Evolutionary conservation across 2,113 vertebrate genomes (phyloP).

Genomic region (Vombatus ursinus): DNA sequence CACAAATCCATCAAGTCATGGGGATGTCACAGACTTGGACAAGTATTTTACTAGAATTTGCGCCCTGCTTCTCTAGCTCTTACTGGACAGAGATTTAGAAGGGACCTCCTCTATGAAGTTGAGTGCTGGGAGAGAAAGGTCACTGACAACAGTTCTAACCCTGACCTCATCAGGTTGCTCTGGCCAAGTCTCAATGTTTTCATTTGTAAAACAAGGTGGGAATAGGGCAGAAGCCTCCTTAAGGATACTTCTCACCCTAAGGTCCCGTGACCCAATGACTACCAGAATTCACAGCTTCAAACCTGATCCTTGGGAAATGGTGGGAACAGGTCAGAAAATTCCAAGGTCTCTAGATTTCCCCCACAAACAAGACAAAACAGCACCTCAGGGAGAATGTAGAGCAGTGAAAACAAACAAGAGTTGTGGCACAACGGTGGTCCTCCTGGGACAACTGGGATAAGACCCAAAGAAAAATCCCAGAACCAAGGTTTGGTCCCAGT

Average conservation of each 20-base stretch:
- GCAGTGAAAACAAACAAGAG: too few relatives aligned
- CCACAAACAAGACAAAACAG: too few relatives aligned
- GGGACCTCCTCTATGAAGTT: too few relatives aligned
- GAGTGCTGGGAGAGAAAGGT: not conserved
- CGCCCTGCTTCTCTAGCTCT: not conserved
- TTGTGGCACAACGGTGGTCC: too few relatives aligned
- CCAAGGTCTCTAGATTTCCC: too few relatives aligned
- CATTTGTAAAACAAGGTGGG: not conserved
- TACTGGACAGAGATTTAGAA: not conserved
- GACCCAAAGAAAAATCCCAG: too few relatives aligned
- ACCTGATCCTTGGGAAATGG: not conserved
- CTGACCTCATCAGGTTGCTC: not conserved
- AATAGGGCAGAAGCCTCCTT: not conserved
- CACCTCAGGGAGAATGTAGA: too few relatives aligned
- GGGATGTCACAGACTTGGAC: too few relatives aligned
- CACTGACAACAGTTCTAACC: not conserved
- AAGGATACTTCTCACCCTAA: not conserved
- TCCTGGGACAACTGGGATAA: too few relatives aligned
- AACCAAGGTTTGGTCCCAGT: too few relatives aligned
- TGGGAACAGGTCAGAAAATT: too few relatives aligned
- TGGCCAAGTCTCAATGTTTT: conserved; percentile 31
- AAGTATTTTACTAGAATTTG: not conserved
- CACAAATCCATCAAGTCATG: not conserved
- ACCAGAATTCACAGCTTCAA: not conserved
- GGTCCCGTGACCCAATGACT: not conserved